Evolutionary conservation across 1,140 invertebrate species (phyloP), one percentile per base, ranked within the genome.

Genomic region (Drosophila bocqueti): DNA sequence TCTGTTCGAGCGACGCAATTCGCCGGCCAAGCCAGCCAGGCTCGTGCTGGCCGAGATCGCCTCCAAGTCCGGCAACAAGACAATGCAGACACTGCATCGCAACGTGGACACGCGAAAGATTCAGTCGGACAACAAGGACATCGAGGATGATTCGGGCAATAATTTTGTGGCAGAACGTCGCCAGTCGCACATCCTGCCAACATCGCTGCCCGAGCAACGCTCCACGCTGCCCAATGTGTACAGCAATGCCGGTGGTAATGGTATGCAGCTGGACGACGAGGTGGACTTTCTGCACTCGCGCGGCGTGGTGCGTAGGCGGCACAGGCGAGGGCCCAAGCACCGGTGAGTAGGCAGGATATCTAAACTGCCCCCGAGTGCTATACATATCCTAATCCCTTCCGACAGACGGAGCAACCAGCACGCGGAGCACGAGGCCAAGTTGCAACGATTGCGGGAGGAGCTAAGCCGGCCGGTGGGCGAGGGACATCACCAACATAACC

Each of bases 41-140:
- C 38, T 67, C 15, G 54, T 46, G 31, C 34, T 57, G 57, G 38
- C 13, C 24, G 66, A 75, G 38, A 18, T 21, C 36, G 63, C 21
- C 24, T 63, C 16, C 50, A 85, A 79, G 43, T 24, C 40, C 13
- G 36, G 24, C 34, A 81, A 83, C 58, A 92, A 92, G 65, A 80
- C 90, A 13, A 34, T 15, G 9, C 69, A 81, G 15, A 46, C 66
- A 3, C 58, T 65, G 47, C 81, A 86, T 66, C 91, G 93, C 40
- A 91, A 93, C 62, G 89, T 93, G 16, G 93, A 93, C 67, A 49
- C 71, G 9, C 83, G 91, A 1, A 93, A 93, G 79, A 93, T 93
- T 57, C 93, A 93, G 65, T 93, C 92, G 34, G 89, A 93, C 54
- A 93, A 93, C 40, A 93, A 93, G 78, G 92, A 93, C 60, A 93